A percentile compares a stretch with the other conserved stretches of the same genome.
These are phyloP conservation scores for Oncorhynchus kisutch DNA, from an alignment of 2,113 vertebrate genomes.

Conservation along the genomic window DNA sequence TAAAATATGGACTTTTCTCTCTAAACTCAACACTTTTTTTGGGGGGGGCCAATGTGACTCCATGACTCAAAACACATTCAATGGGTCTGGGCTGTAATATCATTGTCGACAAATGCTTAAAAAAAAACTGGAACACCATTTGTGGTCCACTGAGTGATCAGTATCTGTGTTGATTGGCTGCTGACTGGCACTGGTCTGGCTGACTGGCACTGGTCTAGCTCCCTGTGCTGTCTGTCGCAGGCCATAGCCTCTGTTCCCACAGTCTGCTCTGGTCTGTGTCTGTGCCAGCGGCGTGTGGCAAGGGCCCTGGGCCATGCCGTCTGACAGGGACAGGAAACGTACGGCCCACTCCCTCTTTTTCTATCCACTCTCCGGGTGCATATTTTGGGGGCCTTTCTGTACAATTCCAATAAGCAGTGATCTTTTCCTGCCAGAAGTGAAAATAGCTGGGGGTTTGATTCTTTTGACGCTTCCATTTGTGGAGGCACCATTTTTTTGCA, in stretches of 20 bases:
- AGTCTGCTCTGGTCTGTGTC: constrained; percentile 14
- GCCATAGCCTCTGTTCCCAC: background rate
- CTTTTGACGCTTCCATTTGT: constrained; percentile 12
- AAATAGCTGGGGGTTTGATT: constrained; percentile 3
- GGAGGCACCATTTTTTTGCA: constrained; percentile 12
- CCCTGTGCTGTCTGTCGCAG: background rate
- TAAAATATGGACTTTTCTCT: background rate
- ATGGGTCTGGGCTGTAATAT: background rate
- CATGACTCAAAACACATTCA: background rate
- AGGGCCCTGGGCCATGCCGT: constrained; percentile 27
- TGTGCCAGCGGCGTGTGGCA: constrained; percentile 38
- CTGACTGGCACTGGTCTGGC: background rate
- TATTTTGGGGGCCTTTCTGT: constrained; percentile 47
- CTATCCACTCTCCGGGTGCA: constrained; percentile 18
- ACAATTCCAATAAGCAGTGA: constrained; percentile 34
- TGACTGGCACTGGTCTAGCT: constrained; percentile 50
- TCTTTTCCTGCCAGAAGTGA: constrained; percentile 28
- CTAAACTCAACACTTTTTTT: too few species aligned
- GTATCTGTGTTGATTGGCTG: constrained; percentile 6
- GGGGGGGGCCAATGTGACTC: too few species aligned
- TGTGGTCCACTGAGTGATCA: background rate
- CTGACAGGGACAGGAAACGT: constrained; percentile 46
- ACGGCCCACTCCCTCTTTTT: constrained; percentile 49
- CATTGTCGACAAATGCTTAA: background rate
- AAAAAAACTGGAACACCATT: background rate